phyloP scores from a whole-genome alignment of 2,797 vertebrate species.

The Saxicola maurus region DNA sequence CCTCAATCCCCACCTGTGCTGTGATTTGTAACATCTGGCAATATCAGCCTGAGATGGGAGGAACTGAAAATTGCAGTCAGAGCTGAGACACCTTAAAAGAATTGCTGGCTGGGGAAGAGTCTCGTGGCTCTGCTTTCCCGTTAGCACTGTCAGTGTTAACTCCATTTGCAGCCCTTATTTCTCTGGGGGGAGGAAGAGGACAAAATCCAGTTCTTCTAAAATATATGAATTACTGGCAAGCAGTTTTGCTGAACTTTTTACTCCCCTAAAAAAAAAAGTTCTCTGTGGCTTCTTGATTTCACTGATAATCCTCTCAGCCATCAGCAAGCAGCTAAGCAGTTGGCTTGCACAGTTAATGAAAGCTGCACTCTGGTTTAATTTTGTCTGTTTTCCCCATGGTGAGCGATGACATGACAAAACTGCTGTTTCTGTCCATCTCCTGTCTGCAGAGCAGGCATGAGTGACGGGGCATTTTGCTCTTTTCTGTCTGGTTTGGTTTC shows the following conservation, averaged over 20 bases:
- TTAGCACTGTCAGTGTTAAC: not conserved
- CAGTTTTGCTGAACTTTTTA: not conserved
- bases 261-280: not conserved
- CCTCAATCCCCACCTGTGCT: constrained; percentile 30
- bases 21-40: constrained; percentile 56
- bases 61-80: constrained; percentile 19
- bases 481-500: not conserved
- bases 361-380: not conserved
- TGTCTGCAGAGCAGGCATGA: not conserved
- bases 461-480: not conserved
- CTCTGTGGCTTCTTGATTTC: not conserved
- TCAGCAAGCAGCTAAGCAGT: not conserved
- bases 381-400: not conserved
- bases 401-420: not conserved
- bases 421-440: not conserved
- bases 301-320: not conserved
- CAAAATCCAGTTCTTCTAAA: not conserved
- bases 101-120: constrained; percentile 13
- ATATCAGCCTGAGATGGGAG: not conserved
- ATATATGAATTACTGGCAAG: not conserved
- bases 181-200: not conserved
- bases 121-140: not conserved
- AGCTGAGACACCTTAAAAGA: constrained; percentile 10
- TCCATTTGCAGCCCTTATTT: not conserved
- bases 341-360: not conserved